A percentile compares a stretch with the other conserved stretches of the same genome.
Conservation (phyloP, 1,140 invertebrate genomes). For the Scylla paramamosain region DNA sequence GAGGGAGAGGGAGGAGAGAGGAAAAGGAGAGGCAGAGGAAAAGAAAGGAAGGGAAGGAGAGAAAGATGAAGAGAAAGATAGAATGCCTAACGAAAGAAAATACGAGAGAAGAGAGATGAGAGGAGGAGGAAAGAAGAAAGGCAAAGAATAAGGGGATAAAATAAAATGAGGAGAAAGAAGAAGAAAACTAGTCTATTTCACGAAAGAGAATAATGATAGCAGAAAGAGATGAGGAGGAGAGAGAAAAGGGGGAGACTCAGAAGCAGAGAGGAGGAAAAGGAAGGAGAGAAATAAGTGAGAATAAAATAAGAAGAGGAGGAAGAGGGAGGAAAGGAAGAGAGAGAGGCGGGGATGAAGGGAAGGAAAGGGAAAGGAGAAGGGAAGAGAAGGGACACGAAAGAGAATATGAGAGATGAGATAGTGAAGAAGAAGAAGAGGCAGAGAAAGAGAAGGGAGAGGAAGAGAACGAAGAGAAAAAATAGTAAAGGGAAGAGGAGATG, state of each 20-base stretch:
- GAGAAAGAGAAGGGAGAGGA: not conserved
- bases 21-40: too few species aligned
- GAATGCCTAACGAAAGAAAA: too few species aligned
- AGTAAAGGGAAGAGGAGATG: not conserved
- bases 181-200: too few species aligned
- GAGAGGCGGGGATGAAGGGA: not conserved
- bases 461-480: not conserved
- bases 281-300: too few species aligned
- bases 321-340: too few species aligned
- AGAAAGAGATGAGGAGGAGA: not conserved
- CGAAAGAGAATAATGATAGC: not conserved
- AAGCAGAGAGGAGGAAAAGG: not conserved
- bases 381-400: not conserved
- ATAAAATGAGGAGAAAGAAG: not conserved
- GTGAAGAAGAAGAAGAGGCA: not conserved
- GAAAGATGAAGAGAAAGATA: too few species aligned
- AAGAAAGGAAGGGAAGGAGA: too few species aligned
- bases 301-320: not conserved
- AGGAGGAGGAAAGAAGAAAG: too few species aligned
- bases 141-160: too few species aligned
- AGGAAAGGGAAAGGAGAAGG: not conserved
- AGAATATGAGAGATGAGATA: not conserved
- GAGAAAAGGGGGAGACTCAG: not conserved
- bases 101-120: too few species aligned
- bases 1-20: too few species aligned